These are phyloP conservation scores for Phorcus lineatus DNA, from an alignment of 2,888 invertebrate genomes.

Conservation along the genomic window DNA sequence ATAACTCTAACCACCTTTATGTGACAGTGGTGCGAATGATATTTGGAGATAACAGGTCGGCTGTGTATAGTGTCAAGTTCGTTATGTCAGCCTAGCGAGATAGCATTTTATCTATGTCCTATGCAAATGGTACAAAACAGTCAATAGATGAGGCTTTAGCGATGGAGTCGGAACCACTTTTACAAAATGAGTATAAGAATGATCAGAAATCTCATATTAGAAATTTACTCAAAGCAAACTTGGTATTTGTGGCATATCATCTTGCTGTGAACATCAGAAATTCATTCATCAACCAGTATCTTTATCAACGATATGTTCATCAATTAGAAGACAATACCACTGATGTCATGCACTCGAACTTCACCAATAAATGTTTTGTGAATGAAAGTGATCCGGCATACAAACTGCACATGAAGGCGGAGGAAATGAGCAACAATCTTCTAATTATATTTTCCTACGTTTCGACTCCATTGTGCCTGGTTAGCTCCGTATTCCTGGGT, in stretches of 20 bases:
- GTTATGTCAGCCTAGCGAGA: no score
- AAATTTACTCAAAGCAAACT: background rate
- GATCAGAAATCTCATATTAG: background rate
- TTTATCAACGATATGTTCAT: background rate
- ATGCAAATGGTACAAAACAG: no score
- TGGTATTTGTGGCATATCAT: background rate
- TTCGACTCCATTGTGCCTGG: background rate
- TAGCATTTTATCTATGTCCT: no score
- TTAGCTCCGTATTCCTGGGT: background rate
- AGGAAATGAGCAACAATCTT: background rate
- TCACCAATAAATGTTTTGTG: background rate
- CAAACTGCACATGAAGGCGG: background rate
- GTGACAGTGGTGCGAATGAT: no score
- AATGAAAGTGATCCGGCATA: background rate
- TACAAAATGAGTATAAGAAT: background rate
- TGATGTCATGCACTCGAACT: background rate
- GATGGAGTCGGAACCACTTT: background rate
- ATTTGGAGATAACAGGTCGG: no score
- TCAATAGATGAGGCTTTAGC: no score
- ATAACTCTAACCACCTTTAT: no score
- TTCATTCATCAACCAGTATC: background rate
- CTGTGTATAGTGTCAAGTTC: no score
- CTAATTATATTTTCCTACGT: background rate
- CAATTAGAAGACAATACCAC: background rate
- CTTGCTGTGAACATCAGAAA: background rate